phyloP scores from a whole-genome alignment of 2,113 vertebrate genomes.

The Octodon degus region DNA sequence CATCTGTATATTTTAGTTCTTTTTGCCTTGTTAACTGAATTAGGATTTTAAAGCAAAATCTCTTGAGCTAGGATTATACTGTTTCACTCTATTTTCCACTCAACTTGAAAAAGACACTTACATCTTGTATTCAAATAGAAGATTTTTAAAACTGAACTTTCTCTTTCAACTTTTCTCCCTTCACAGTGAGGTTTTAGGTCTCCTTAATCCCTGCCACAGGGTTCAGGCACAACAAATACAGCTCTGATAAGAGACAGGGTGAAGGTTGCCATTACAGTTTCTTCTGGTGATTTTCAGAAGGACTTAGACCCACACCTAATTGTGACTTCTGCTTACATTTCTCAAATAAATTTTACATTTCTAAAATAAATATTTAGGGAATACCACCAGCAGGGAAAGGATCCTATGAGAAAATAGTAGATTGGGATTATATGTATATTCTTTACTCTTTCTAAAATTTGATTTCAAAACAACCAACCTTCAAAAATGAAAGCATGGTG shows the following conservation, averaged over 20 bases:
- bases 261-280: slow-evolving; percentile 46
- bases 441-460: not conserved
- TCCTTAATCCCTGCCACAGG: slow-evolving; percentile 54
- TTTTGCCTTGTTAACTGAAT: slow-evolving; percentile 58
- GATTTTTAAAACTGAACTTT: not conserved
- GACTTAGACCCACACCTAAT: slow-evolving; percentile 41
- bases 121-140: slow-evolving; percentile 62
- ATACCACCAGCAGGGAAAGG: not conserved
- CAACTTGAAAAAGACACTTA: not conserved
- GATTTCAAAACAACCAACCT: not conserved
- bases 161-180: slow-evolving; percentile 21
- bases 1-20: not conserved
- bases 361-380: not conserved
- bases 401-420: not conserved
- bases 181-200: slow-evolving; percentile 38
- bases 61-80: slow-evolving; percentile 73
- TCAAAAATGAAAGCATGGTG: not conserved
- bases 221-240: slow-evolving; percentile 59
- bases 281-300: not conserved
- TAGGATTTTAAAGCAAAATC: slow-evolving; percentile 64
- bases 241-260: slow-evolving; percentile 15
- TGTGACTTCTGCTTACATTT: slow-evolving; percentile 53
- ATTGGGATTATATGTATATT: not conserved
- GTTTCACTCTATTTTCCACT: slow-evolving; percentile 55
- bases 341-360: slow-evolving; percentile 40